A percentile compares a stretch with the other conserved stretches of the same genome.
Evolutionary conservation across 2,888 invertebrate species (phyloP).

Genomic region (Minunthozetes semirufus): DNA sequence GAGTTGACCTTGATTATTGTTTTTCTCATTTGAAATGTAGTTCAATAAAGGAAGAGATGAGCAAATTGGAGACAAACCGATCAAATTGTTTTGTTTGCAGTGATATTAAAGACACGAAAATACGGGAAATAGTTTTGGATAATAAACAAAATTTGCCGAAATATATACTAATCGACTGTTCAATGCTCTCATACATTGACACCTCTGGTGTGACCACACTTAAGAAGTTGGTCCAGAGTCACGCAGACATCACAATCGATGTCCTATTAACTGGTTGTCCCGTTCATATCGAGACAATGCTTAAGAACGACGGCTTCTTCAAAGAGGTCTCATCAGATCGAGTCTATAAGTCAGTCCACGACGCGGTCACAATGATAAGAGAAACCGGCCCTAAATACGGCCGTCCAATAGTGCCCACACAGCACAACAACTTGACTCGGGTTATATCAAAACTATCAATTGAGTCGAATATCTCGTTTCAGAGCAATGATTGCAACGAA

Average conservation of each 20-base stretch:
- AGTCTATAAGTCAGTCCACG: conserved; percentile 51
- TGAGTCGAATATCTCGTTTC: neutral
- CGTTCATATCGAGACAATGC: conserved; percentile 44
- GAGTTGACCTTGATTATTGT: neutral
- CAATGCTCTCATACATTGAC: conserved; percentile 46
- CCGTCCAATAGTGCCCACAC: neutral
- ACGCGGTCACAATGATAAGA: conserved; percentile 47
- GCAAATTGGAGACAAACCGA: neutral
- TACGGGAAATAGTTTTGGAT: neutral
- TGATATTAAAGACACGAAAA: neutral
- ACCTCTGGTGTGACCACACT: conserved; percentile 54
- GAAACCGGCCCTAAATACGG: neutral
- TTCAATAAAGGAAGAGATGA: neutral
- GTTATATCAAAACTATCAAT: neutral
- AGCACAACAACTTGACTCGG: neutral
- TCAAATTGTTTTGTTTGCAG: neutral
- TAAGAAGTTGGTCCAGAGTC: conserved; percentile 61
- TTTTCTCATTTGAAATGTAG: neutral
- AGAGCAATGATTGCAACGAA: no score
- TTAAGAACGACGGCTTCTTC: conserved; percentile 48
- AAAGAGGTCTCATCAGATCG: conserved; percentile 47
- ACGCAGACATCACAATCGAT: conserved; percentile 37
- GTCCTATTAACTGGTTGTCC: conserved; percentile 33
- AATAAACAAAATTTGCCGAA: conserved; percentile 21
- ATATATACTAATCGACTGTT: conserved; percentile 46